phyloP scores from a whole-genome alignment of 2,888 invertebrate genomes.

The Oligia strigilis region DNA sequence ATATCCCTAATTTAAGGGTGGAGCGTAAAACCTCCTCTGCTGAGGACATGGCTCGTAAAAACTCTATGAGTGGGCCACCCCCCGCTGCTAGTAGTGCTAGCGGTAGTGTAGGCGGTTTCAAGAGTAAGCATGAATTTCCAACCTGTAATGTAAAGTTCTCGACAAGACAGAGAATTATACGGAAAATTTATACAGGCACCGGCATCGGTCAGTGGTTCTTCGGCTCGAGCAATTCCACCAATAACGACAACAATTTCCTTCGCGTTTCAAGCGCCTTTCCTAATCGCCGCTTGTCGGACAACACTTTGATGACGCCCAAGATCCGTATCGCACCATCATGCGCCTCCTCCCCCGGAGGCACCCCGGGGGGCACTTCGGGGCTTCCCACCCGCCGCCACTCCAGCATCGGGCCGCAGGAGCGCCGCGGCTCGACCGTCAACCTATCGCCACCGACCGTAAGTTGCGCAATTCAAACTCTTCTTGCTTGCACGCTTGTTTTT shows the following conservation, averaged over 20 bases:
- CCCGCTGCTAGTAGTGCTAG: constrained; percentile 71
- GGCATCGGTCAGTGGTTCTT: constrained; percentile 95
- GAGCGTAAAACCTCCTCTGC: constrained; percentile 97
- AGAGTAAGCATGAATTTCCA: constrained; percentile 67
- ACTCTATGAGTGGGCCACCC: constrained; percentile 92
- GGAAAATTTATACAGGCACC: constrained; percentile 70
- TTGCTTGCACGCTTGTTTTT: constrained; percentile 65
- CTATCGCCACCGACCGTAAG: constrained; percentile 97
- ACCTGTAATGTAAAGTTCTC: constrained; percentile 46
- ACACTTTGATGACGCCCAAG: constrained; percentile 97
- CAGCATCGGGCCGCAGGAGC: constrained; percentile 97
- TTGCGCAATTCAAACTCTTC: constrained; percentile 65
- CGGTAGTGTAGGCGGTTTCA: constrained; percentile 78
- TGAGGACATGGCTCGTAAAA: constrained; percentile 97
- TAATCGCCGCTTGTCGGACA: constrained; percentile 97
- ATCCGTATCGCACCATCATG: constrained; percentile 97
- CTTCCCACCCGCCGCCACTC: constrained; percentile 97
- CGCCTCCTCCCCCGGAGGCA: constrained; percentile 95
- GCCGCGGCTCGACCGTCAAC: constrained; percentile 95
- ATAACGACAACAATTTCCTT: constrained; percentile 95
- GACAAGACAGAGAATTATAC: constrained; percentile 25
- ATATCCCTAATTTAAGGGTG: constrained; percentile 96
- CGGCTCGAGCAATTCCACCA: constrained; percentile 95
- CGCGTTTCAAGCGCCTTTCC: constrained; percentile 96
- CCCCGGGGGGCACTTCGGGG: constrained; percentile 93